Conservation (phyloP, 1,140 invertebrate genomes). For the Dreissena rostriformis region DNA sequence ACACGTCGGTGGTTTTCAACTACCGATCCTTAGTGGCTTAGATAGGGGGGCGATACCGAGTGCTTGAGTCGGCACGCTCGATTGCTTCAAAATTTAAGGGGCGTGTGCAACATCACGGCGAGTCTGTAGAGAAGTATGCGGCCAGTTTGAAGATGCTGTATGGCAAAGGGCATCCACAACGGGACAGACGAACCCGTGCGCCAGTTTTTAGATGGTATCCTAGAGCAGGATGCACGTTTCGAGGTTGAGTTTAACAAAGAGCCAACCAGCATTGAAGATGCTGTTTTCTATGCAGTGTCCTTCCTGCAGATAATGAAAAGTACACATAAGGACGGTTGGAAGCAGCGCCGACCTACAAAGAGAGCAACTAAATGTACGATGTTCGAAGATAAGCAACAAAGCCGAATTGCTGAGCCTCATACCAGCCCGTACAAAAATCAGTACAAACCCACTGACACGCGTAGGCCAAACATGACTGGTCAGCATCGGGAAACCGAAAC, state of each 20-base stretch:
- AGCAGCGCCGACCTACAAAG: neutral
- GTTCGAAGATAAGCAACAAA: neutral
- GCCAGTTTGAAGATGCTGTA: constrained; percentile 25
- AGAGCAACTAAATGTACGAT: neutral
- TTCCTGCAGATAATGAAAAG: constrained; percentile 15
- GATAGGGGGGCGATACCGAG: constrained; percentile 7
- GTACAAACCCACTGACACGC: neutral
- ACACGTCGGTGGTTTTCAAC: neutral
- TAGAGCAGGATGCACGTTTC: constrained; percentile 21
- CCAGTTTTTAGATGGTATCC: constrained; percentile 28
- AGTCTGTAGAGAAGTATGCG: constrained; percentile 31
- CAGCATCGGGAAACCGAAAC: neutral
- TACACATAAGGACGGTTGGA: neutral
- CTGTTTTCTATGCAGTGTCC: constrained; percentile 28
- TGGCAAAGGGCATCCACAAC: constrained; percentile 25
- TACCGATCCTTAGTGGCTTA: neutral
- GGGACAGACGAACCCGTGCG: constrained; percentile 17
- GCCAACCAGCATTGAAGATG: constrained; percentile 15
- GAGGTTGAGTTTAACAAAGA: constrained; percentile 37
- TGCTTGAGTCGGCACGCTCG: constrained; percentile 19
- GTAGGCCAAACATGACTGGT: neutral
- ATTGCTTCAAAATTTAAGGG: constrained; percentile 33
- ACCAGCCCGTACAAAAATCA: neutral
- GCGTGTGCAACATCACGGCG: constrained; percentile 8
- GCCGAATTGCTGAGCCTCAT: neutral